Evolutionary conservation across 2,888 invertebrate genomes (phyloP).

Genomic region (Philhelius pedissequus): DNA sequence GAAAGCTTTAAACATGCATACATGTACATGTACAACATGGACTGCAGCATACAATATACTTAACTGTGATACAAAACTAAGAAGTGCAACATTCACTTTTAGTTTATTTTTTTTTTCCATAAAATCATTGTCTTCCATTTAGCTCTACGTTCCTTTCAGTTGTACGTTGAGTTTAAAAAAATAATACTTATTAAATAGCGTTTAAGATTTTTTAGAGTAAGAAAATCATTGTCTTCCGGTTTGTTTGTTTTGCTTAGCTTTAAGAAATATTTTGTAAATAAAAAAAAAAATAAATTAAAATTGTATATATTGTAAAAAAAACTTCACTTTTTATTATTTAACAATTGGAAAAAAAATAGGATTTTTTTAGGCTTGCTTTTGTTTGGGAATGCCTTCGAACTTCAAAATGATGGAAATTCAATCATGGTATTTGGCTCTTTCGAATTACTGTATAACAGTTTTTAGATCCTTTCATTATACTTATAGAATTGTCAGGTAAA

Average conservation of each 20-base stretch:
- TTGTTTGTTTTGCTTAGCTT: slow-evolving; percentile 65
- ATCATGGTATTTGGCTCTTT: too few species aligned
- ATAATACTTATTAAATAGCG: not conserved
- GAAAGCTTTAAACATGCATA: slow-evolving; percentile 51
- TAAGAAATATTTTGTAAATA: slow-evolving; percentile 32
- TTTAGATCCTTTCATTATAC: not conserved
- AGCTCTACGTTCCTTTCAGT: not conserved
- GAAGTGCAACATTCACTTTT: slow-evolving; percentile 43
- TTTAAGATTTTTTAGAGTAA: slow-evolving; percentile 17
- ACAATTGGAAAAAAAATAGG: not conserved
- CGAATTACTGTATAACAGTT: too few species aligned
- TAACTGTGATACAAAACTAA: slow-evolving; percentile 49
- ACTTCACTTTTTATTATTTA: not conserved
- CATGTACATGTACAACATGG: slow-evolving; percentile 39
- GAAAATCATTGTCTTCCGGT: slow-evolving; percentile 66
- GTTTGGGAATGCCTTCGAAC: not conserved
- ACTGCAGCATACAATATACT: too few species aligned
- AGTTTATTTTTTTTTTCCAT: not conserved
- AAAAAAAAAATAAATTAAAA: slow-evolving; percentile 42
- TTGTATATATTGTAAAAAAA: slow-evolving; percentile 43
- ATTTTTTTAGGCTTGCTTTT: not conserved
- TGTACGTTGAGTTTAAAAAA: slow-evolving; percentile 8
- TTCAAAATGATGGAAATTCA: not conserved
- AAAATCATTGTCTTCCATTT: slow-evolving; percentile 56
- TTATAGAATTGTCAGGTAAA: too few species aligned